These are phyloP conservation scores for Polypedilum vanderplanki DNA, from an alignment of 1,140 invertebrate species.

Conservation along the genomic window DNA sequence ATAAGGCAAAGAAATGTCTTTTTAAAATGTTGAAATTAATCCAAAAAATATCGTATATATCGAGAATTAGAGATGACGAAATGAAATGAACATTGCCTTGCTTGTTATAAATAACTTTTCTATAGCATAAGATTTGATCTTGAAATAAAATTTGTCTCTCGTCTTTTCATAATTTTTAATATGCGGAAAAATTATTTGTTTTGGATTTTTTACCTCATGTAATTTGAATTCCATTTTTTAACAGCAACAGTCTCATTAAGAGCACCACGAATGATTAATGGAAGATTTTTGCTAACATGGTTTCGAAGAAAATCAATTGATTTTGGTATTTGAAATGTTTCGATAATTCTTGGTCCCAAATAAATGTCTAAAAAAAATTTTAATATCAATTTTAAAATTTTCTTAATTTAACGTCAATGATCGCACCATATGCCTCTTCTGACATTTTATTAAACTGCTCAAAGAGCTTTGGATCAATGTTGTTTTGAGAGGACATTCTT, in stretches of 20 bases:
- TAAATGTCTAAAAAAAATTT: constrained; percentile 34
- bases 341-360: constrained; percentile 36
- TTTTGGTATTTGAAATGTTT: constrained; percentile 36
- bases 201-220: constrained; percentile 47
- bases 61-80: not conserved
- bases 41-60: constrained; percentile 22
- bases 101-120: constrained; percentile 22
- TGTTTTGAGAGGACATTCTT: not conserved
- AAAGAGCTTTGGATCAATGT: not conserved
- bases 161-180: not conserved
- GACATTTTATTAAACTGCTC: constrained; percentile 14
- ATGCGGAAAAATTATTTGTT: not conserved
- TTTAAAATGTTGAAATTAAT: constrained; percentile 22
- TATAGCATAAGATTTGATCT: constrained; percentile 19
- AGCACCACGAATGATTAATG: constrained; percentile 55
- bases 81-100: not conserved
- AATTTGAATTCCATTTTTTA: constrained; percentile 55
- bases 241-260: constrained; percentile 53
- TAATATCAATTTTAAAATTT: not conserved
- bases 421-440: not conserved
- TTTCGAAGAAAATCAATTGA: constrained; percentile 55
- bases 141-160: not conserved
- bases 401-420: not conserved
- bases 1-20: constrained; percentile 28
- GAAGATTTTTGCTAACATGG: constrained; percentile 60